These are phyloP conservation scores for Tupaia tana DNA, from an alignment of 2,113 vertebrate genomes.

Conservation along the genomic window DNA sequence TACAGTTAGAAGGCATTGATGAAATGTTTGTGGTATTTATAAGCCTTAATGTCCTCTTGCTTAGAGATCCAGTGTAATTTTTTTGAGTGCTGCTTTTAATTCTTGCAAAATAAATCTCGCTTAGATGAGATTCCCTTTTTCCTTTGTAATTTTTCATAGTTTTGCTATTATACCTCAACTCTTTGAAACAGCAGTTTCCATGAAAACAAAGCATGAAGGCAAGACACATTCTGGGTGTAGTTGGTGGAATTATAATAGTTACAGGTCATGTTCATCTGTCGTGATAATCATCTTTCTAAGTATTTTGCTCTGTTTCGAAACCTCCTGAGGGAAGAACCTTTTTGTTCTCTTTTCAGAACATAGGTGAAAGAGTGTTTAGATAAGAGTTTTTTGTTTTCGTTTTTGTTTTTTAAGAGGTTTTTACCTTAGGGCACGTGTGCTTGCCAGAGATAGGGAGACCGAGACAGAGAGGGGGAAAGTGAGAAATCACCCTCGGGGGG, in stretches of 20 bases:
- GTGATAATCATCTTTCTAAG: not conserved
- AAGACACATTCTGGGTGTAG: not conserved
- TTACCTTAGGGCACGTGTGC: too few species aligned
- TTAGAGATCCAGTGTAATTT: not conserved
- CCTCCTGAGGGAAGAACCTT: not conserved
- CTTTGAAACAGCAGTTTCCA: not conserved
- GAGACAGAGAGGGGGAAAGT: too few species aligned
- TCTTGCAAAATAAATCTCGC: not conserved
- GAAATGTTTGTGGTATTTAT: not conserved
- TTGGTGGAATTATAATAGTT: not conserved
- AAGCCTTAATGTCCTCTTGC: not conserved
- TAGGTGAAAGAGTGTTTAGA: not conserved
- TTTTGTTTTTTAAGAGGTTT: too few species aligned
- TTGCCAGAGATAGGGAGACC: too few species aligned
- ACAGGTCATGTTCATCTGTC: not conserved
- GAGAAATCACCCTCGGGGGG: too few species aligned
- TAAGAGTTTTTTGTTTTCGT: not conserved
- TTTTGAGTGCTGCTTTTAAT: conserved; percentile 37
- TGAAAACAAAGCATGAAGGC: not conserved
- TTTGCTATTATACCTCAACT: not conserved
- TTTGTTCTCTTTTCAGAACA: not conserved
- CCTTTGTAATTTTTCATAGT: conserved; percentile 1
- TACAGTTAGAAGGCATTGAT: not conserved
- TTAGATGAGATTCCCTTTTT: not conserved
- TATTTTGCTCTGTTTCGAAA: not conserved